Percentiles rank a stretch among this genome's conserved stretches.
These are phyloP conservation scores for Apis laboriosa DNA, from an alignment of 1,140 invertebrate species.

Conservation along the genomic window DNA sequence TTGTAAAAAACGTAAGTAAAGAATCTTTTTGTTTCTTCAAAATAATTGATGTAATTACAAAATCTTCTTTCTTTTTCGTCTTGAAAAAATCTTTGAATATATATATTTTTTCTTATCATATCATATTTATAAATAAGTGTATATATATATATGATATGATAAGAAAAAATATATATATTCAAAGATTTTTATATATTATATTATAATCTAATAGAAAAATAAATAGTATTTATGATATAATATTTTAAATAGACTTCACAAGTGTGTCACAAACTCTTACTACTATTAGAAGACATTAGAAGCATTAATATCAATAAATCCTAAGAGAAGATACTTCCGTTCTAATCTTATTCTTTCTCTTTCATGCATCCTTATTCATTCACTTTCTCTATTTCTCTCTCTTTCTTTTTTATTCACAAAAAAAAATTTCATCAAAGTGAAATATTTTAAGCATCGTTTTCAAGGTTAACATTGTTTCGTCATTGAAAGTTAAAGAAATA, in stretches of 20 bases:
- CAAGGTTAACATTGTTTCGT: neutral
- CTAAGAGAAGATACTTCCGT: constrained; percentile 36
- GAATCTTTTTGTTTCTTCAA: neutral
- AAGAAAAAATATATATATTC: too few species aligned
- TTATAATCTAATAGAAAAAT: neutral
- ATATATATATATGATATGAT: neutral
- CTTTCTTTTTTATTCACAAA: neutral
- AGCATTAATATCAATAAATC: constrained; percentile 44
- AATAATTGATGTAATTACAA: neutral
- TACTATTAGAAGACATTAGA: constrained; percentile 13
- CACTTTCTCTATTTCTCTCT: neutral
- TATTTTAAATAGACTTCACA: neutral
- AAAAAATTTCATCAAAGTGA: neutral
- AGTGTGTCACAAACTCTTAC: neutral
- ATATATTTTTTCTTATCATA: too few species aligned
- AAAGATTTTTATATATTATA: too few species aligned
- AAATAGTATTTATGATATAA: neutral
- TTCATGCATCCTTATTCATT: neutral
- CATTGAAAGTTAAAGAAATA: neutral
- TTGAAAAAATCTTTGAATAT: neutral
- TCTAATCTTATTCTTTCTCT: constrained; percentile 27
- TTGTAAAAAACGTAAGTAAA: neutral
- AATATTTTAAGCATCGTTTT: neutral
- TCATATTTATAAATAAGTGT: neutral
- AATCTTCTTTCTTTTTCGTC: neutral